Evolutionary conservation across 2,888 invertebrate species (phyloP), one percentile per base, ranked within the genome.

Genomic region (Himalopsyche anomala): DNA sequence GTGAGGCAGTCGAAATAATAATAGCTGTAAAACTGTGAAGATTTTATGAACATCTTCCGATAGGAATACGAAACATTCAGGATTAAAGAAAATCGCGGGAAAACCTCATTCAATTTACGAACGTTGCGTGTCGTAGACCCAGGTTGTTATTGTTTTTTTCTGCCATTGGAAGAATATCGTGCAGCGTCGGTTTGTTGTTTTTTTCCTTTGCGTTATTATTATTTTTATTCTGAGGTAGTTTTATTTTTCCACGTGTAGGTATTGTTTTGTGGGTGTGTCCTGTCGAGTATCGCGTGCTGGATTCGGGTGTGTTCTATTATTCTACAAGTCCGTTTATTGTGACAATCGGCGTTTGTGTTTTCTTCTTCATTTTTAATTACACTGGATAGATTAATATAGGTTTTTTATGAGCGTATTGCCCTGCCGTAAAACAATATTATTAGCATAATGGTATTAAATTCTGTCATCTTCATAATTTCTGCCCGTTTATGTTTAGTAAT

Each of bases 261-360:
- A 74, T 74, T 74, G 74, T 74, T 74, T 38, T 15, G 74, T 38
- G 74, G 74, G 74, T 74, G 74, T 74, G 74, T 74, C 74, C 74
- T 28, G 28, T 38, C 74, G 74, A 74, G 74, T 12, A 36, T 74
- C 74, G 74, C 74, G 74, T 74, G 74, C 36, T 38, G 4, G 12
- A 74, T 74, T 38, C 36, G 74, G 74, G 74, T 74, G 74, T 74
- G 74, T 74, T 74, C 74, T 38, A 36, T 74, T 12, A 74, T 74
- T 38, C 74, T 15, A 74, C 36, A 74, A 28, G 36, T 51, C 45
- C 28, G 74, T 38, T 74, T 74, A 74, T 74, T 74, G 74, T 74
- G 74, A 74, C 74, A 74, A 74, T 36, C 74, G 74, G 15, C 74
- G 74, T 12, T 74, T 74, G 36, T 74, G 74, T 28, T 74, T 74